A percentile compares a stretch with the other conserved stretches of the same genome.
Conservation (phyloP, 1,140 invertebrate genomes). For the Achroia grisella region DNA sequence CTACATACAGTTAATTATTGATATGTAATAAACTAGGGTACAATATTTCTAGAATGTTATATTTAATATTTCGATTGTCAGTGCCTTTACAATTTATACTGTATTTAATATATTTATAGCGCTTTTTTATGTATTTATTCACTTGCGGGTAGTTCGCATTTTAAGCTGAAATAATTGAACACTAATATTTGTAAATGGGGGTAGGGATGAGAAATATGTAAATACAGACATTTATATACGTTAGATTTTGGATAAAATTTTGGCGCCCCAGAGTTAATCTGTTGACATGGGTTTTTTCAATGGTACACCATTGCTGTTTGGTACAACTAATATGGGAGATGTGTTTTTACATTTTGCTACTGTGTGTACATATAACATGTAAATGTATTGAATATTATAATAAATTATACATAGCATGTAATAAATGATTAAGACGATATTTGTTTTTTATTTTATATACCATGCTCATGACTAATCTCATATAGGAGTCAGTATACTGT, state of each 20-base stretch:
- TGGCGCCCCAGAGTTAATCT: neutral
- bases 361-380: constrained; percentile 66
- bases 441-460: constrained; percentile 3
- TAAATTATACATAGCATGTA: constrained; percentile 70
- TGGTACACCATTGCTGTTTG: too few relatives aligned
- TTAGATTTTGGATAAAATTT: constrained; percentile 1
- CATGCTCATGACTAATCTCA: too few relatives aligned
- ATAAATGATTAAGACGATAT: constrained; percentile 61
- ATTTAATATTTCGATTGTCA: neutral
- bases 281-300: constrained; percentile 1
- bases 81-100: neutral
- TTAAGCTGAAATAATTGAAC: neutral
- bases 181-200: constrained; percentile 5
- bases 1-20: too few relatives aligned
- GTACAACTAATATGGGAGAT: neutral
- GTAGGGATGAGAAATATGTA: constrained; percentile 32
- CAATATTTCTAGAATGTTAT: too few relatives aligned
- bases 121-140: neutral
- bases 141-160: neutral
- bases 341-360: constrained; percentile 66
- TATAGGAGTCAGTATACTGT: too few relatives aligned
- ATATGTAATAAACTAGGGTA: too few relatives aligned
- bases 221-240: constrained; percentile 48
- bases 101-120: neutral
- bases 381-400: constrained; percentile 54